phyloP scores from a whole-genome alignment of 2,113 vertebrate species.

The Sylvietta virens region DNA sequence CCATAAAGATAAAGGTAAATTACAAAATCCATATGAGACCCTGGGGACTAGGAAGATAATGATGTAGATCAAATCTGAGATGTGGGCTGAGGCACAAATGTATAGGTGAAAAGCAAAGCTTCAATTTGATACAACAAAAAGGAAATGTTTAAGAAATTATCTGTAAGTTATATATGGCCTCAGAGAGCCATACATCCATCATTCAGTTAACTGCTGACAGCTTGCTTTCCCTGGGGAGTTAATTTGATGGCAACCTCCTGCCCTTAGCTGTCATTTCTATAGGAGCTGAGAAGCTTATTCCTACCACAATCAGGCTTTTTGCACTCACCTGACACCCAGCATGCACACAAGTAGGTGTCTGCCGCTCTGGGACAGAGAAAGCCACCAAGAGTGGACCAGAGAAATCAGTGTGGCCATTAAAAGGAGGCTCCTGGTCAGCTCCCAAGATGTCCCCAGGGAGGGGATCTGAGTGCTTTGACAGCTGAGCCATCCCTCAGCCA shows the following conservation, averaged over 20 bases:
- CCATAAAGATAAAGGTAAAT: background rate
- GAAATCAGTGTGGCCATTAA: background rate
- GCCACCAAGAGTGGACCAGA: background rate
- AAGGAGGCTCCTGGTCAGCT: background rate
- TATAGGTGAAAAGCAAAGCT: background rate
- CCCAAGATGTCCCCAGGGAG: background rate
- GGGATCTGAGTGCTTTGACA: background rate
- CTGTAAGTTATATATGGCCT: background rate
- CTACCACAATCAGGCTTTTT: background rate
- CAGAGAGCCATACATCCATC: conserved; percentile 16
- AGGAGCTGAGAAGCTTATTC: background rate
- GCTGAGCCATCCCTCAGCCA: background rate
- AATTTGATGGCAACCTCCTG: conserved; percentile 7
- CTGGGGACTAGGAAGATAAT: background rate
- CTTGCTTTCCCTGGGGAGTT: conserved; percentile 6
- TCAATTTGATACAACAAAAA: background rate
- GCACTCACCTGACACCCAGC: background rate
- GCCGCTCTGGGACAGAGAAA: background rate
- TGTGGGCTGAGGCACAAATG: background rate
- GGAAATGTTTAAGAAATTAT: background rate
- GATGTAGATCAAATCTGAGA: background rate
- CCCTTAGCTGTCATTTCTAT: conserved; percentile 1
- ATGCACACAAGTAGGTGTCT: background rate
- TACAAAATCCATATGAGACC: background rate
- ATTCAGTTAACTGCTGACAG: background rate